These are phyloP conservation scores for Salvelinus sp. DNA, from an alignment of 2,113 vertebrate species.

Conservation along the genomic window DNA sequence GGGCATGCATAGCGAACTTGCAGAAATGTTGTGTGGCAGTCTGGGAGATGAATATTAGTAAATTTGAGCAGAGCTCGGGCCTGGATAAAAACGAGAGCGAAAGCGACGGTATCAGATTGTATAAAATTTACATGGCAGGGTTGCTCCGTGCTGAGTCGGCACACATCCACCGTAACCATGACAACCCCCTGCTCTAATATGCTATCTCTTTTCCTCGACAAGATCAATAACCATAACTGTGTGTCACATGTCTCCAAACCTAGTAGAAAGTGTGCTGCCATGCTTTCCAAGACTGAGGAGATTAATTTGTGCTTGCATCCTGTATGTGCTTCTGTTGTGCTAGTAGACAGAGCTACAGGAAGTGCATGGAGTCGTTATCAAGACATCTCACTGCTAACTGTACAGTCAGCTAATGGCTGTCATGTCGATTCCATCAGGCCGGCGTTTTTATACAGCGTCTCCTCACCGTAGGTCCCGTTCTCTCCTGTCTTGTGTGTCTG, in stretches of 20 bases:
- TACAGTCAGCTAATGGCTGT: not conserved
- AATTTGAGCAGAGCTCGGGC: no score
- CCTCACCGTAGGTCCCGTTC: slow-evolving; percentile 3
- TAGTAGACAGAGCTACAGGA: not conserved
- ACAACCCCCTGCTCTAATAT: slow-evolving; percentile 61
- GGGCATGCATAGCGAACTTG: no score
- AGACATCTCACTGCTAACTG: not conserved
- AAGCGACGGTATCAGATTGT: slow-evolving; percentile 22
- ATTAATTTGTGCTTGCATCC: not conserved
- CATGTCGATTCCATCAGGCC: not conserved
- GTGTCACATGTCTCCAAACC: slow-evolving; percentile 31
- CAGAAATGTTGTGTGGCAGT: no score
- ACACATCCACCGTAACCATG: slow-evolving; percentile 68
- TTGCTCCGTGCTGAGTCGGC: slow-evolving; percentile 68
- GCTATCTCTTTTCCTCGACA: slow-evolving; percentile 48
- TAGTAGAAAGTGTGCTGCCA: slow-evolving; percentile 19
- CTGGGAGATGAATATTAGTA: no score
- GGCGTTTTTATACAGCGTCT: not conserved
- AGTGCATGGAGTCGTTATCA: not conserved
- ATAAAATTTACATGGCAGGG: slow-evolving; percentile 60
- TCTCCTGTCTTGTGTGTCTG: slow-evolving; percentile 36
- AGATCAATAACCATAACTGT: slow-evolving; percentile 66
- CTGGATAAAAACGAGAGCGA: no score
- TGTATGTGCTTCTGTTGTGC: not conserved
- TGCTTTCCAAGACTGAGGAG: slow-evolving; percentile 15